Evolutionary conservation across 2,797 vertebrate genomes (phyloP), one percentile per base, ranked within the genome.

Genomic region (Bradypodion pumilum): DNA sequence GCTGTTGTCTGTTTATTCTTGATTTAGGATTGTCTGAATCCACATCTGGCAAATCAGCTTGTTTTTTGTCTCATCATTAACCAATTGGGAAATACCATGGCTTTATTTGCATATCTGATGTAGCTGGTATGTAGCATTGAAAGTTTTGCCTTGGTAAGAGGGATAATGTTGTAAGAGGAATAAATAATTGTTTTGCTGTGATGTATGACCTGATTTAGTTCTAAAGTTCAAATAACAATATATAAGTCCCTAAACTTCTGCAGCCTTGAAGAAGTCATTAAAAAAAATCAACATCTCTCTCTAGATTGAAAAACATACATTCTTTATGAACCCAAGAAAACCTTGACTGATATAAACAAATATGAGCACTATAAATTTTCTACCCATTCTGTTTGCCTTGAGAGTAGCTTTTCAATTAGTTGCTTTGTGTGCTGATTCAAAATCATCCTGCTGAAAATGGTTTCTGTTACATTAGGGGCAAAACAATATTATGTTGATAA

Each of bases 301-400:
- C 69, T 69, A 42, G 59, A 7, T 1, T 9, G 0, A 83, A 81
- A 66, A 76, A 13, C 44, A 7, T 40, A 63, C 75, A 77, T n/a
- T 2, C 85, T 85, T 70, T 81, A 59, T 1, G 65, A 4, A 32
- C 79, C 79, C 21, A 79, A 75, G 72, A 84, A 83, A 69, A 27
- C 49, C 42, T 80, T 79, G 35, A 66, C 40, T 40, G 74, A 79
- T 16, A 83, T 0, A 73, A 66, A 59, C 69, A 0, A 68, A 56
- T 13, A 68, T 70, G 63, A 83, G 9, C 32, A 32, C 10, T 13
- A 78, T 46, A 23, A 86, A 74, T 74, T 42, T 60, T 85, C 16
- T 82, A 3, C 35, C 77, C 35, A 2, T 87, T 68, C 27, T 40
- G 0, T 9, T 69, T 32, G 5, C 63, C 15, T 73, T 59, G n/a